phyloP scores from a whole-genome alignment of 2,797 vertebrate species.

The Gadopsis bispinosus region DNA sequence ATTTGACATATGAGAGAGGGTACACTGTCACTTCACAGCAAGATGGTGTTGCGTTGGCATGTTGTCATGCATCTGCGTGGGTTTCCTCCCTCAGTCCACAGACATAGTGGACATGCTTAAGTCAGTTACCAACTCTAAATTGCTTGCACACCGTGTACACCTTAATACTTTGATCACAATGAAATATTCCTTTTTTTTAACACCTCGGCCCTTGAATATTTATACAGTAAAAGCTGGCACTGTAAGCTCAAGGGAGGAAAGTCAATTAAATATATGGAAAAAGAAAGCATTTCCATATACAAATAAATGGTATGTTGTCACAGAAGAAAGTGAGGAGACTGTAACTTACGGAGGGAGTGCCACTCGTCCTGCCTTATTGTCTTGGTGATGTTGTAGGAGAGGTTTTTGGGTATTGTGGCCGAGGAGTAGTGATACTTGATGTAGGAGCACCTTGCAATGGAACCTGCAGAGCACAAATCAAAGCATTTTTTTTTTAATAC shows the following conservation, averaged over 20 bases:
- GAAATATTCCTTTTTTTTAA: not conserved
- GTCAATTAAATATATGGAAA: conserved; percentile 23
- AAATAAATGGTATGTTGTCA: not conserved
- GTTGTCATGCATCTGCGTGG: too few relatives aligned
- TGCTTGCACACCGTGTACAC: not conserved
- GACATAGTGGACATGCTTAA: too few relatives aligned
- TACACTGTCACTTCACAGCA: too few relatives aligned
- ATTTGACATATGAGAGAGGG: too few relatives aligned
- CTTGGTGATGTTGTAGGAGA: conserved; percentile 97
- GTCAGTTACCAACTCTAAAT: too few relatives aligned
- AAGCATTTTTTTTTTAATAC: too few relatives aligned
- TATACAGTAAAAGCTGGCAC: conserved; percentile 3
- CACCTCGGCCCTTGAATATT: not conserved
- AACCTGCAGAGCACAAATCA: conserved; percentile 70
- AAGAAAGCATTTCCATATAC: not conserved
- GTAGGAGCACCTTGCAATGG: conserved; percentile 91
- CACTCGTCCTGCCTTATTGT: conserved; percentile 99
- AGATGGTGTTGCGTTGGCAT: too few relatives aligned
- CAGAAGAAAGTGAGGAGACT: not conserved
- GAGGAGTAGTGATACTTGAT: conserved; percentile 99
- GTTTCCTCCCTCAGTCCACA: too few relatives aligned
- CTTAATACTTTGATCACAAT: not conserved
- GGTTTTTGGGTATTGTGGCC: conserved; percentile 95
- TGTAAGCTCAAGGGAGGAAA: conserved; percentile 5
- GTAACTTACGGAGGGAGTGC: conserved; percentile 96